Conservation (phyloP, 2,797 vertebrate genomes). For the Coluber constrictor region DNA sequence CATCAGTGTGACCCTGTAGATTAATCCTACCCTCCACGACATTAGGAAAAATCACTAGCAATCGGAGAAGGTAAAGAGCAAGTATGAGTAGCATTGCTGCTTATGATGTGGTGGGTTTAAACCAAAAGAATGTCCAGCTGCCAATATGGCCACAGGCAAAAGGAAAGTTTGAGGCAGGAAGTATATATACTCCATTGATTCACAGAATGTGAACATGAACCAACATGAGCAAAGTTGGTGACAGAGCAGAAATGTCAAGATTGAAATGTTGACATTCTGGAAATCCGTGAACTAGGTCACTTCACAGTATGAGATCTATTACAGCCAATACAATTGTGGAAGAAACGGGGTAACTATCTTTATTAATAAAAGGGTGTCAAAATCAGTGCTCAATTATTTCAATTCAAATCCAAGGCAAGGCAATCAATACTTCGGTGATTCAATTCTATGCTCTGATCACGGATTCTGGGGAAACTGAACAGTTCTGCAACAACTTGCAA, state of each 20-base stretch:
- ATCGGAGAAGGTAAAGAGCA: not conserved
- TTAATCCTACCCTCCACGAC: not conserved
- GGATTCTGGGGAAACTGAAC: not conserved
- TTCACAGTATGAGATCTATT: not conserved
- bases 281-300: not conserved
- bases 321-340: not conserved
- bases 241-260: not conserved
- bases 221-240: not conserved
- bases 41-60: not conserved
- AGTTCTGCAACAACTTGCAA: not conserved
- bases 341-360: not conserved
- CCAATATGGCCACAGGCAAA: not conserved
- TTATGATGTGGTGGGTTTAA: not conserved
- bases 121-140: not conserved
- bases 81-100: not conserved
- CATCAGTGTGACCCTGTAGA: not conserved
- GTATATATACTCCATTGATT: not conserved
- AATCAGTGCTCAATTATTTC: not conserved
- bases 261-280: not conserved
- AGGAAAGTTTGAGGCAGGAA: not conserved
- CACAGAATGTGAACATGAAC: not conserved
- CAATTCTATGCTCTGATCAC: not conserved
- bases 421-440: not conserved
- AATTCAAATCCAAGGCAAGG: not conserved
- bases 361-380: not conserved